Evolutionary conservation across 2,888 invertebrate genomes (phyloP).

Genomic region (Alentia gelatinosa): DNA sequence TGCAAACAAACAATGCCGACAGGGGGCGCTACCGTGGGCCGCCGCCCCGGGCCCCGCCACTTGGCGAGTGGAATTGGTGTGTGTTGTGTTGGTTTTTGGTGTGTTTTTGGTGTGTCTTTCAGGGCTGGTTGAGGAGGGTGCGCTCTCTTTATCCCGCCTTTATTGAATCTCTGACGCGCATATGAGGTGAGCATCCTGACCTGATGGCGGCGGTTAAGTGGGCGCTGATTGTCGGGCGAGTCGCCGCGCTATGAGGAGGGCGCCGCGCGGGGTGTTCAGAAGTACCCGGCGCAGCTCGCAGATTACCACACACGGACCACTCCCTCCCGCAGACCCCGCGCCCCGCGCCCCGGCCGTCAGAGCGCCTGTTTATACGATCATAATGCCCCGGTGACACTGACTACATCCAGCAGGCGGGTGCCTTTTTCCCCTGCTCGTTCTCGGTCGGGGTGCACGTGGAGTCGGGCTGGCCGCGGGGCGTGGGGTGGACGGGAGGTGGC

Average conservation of each 20-base stretch:
- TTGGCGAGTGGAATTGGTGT: conserved; percentile 33
- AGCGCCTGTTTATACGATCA: conserved; percentile 38
- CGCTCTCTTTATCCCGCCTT: neutral
- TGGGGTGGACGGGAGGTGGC: conserved; percentile 4
- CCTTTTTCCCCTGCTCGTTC: neutral
- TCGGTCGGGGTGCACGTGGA: neutral
- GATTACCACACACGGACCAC: neutral
- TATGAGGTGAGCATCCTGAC: neutral
- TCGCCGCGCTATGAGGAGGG: no score
- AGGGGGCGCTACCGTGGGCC: neutral
- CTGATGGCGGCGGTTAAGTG: neutral
- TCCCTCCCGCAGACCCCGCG: neutral
- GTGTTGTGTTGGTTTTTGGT: neutral
- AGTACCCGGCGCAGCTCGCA: no score
- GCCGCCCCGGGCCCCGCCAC: neutral
- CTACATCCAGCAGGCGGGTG: conserved; percentile 20
- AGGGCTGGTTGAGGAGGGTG: neutral
- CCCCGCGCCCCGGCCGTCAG: no score
- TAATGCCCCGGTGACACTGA: conserved; percentile 35
- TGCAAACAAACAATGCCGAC: conserved; percentile 33
- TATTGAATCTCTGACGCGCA: neutral
- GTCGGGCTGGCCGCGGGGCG: conserved; percentile 5
- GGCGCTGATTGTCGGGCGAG: neutral
- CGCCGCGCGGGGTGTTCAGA: neutral
- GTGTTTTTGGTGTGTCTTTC: neutral